phyloP scores from a whole-genome alignment of 2,113 vertebrate species.

The Myiozetetes cayanensis region DNA sequence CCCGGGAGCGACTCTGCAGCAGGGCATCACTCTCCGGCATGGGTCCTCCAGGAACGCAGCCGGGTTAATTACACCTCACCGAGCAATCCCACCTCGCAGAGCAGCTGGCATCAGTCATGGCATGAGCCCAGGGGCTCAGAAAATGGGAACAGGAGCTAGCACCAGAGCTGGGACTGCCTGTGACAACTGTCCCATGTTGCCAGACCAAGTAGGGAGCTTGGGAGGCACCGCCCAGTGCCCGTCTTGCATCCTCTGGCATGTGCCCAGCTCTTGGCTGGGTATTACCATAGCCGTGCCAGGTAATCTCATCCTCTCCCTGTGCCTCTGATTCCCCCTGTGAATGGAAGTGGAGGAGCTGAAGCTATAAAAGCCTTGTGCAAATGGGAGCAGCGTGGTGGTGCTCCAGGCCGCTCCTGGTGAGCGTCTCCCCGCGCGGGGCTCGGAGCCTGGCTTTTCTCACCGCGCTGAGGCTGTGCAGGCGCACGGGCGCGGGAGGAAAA shows the following conservation, averaged over 20 bases:
- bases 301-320: neutral
- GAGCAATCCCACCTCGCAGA: neutral
- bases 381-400: neutral
- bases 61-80: conserved; percentile 52
- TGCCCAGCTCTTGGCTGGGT: neutral
- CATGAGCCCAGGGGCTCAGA: neutral
- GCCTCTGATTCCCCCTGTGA: neutral
- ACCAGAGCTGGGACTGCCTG: neutral
- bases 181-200: neutral
- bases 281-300: neutral
- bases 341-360: neutral
- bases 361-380: neutral
- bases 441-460: conserved; percentile 4
- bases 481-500: neutral
- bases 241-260: accelerated
- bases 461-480: neutral
- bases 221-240: accelerated
- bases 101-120: neutral
- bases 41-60: neutral
- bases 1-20: conserved; percentile 45
- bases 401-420: neutral
- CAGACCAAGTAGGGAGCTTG: neutral
- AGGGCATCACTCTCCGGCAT: conserved; percentile 42
- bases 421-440: neutral
- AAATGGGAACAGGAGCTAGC: neutral